Evolutionary conservation across 2,113 vertebrate species (phyloP).

Genomic region (Callospermophilus lateralis): DNA sequence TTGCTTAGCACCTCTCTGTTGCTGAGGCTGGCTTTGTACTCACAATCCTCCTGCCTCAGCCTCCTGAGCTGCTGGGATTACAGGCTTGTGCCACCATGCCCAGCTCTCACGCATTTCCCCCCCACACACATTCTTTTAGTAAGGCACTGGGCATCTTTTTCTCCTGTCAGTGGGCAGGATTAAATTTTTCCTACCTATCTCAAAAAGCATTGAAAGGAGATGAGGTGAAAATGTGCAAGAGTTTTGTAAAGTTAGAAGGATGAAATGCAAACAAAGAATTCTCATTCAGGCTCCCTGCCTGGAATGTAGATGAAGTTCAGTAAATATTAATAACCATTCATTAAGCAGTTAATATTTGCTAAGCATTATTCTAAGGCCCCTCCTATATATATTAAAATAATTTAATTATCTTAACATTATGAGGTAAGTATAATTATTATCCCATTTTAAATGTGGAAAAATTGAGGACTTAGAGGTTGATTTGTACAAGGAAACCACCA

Average conservation of each 20-base stretch:
- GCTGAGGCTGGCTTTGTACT: too few relatives aligned
- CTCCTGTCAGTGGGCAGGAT: background rate
- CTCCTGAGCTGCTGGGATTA: too few relatives aligned
- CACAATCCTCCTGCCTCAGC: too few relatives aligned
- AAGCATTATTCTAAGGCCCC: background rate
- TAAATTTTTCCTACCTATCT: background rate
- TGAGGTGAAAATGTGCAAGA: background rate
- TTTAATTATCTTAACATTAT: background rate
- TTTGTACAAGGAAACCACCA: background rate
- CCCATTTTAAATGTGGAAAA: background rate
- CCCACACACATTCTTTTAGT: background rate
- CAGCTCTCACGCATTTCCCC: background rate
- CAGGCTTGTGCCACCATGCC: too few relatives aligned
- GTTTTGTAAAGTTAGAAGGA: conserved; percentile 13
- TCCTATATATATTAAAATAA: background rate
- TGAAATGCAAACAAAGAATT: background rate
- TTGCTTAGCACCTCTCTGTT: too few relatives aligned
- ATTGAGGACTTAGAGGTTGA: background rate
- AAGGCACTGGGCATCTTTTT: background rate
- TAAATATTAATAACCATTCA: background rate
- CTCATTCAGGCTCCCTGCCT: background rate
- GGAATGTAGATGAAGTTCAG: background rate
- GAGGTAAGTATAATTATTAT: background rate
- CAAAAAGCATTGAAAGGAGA: background rate
- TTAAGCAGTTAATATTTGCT: background rate